A percentile compares a stretch with the other conserved stretches of the same genome.
phyloP scores from a whole-genome alignment of 2,797 vertebrate species.

The Macropus fuliginosus region DNA sequence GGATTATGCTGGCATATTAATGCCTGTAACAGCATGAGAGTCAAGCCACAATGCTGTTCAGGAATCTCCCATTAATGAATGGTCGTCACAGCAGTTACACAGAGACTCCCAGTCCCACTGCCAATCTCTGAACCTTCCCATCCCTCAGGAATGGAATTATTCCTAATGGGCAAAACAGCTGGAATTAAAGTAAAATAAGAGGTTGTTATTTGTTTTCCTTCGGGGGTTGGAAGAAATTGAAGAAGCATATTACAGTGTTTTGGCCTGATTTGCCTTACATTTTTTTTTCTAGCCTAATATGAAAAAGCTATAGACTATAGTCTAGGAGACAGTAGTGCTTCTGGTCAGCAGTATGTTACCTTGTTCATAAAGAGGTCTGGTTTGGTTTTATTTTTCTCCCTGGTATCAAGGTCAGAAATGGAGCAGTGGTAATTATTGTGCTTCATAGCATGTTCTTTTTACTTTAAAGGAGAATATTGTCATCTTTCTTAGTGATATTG shows the following conservation, averaged over 20 bases:
- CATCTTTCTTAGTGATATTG: slow-evolving; percentile 32
- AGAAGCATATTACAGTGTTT: background rate
- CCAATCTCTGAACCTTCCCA: background rate
- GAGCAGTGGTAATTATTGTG: slow-evolving; percentile 18
- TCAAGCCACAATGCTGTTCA: slow-evolving; percentile 1
- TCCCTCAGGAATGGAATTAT: slow-evolving; percentile 21
- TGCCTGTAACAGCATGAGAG: background rate
- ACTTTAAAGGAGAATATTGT: slow-evolving; percentile 5
- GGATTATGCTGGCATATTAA: slow-evolving; percentile 1
- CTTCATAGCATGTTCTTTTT: background rate
- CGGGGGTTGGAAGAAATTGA: background rate
- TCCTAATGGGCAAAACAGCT: slow-evolving; percentile 6
- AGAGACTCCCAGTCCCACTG: background rate
- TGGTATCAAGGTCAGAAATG: background rate
- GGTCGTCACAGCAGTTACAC: background rate
- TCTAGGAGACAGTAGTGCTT: background rate
- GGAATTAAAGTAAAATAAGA: slow-evolving; percentile 16
- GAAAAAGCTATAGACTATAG: background rate
- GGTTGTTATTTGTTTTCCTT: background rate
- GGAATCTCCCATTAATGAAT: background rate
- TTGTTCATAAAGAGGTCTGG: background rate
- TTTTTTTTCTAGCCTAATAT: slow-evolving; percentile 24
- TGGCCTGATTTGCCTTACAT: slow-evolving; percentile 19
- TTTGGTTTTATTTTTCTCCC: background rate
- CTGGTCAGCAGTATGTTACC: slow-evolving; percentile 17